Evolutionary conservation across 1,140 invertebrate species (phyloP), one percentile per base, ranked within the genome.

Genomic region (Pygmarrhopalites habei): DNA sequence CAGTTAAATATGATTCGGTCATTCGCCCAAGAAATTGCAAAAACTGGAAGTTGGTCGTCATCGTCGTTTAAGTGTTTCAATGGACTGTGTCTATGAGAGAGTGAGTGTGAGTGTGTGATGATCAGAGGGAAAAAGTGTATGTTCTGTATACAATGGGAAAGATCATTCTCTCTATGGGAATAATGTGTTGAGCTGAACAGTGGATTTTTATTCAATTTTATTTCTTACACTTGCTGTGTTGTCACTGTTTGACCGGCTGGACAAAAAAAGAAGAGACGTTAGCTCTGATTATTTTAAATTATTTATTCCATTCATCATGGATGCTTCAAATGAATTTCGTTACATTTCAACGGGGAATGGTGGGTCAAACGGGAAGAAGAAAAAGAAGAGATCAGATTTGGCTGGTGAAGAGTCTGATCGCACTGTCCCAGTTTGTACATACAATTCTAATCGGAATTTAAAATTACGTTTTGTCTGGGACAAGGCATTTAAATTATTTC

Each of bases 391-490:
- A 35, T 49, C 56, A 14, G 14, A 10, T 4, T 29, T n/a, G n/a
- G 15, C 4, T 46, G 15, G 55, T 21, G 14, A 29, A 58, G 39
- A 39, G 29, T 3, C 39, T 55, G 19, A 39, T 63, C 23, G 10
- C 51, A 60, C 26, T 21, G 68, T 70, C 14, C 68, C 68, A 14
- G 68, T 70, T 2, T 63, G 57, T 29, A 57, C 67, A 17, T 62
- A 52, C 55, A 67, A 67, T 43, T 39, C 63, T 3, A 70, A 67
- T 39, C 41, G 55, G 15, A 70, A 67, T 60, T 43, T 70, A 23
- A 70, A 70, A 43, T 35, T 70, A 7, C 32, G 65, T 19, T 70
- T 70, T 53, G 65, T 70, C 7, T 70, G 68, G 68, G 65, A 70
- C 61, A 67, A 67, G 47, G 68, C 68, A 3, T 70, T 70, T 47